phyloP scores from a whole-genome alignment of 2,797 vertebrate genomes.

The Chelon labrosus region DNA sequence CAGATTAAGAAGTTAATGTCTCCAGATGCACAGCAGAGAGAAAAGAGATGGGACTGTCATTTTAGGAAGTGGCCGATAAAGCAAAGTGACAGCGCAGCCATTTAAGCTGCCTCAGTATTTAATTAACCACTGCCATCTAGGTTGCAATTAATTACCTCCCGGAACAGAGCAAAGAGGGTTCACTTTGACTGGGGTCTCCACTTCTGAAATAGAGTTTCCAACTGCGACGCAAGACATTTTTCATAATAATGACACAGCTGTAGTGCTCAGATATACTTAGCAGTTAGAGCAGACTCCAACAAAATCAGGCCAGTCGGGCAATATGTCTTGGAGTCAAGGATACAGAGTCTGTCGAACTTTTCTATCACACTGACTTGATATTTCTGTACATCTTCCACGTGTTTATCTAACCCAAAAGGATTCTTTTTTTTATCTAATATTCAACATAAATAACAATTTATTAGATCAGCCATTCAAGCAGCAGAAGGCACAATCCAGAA shows the following conservation, averaged over 20 bases:
- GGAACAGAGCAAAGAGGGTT: constrained; percentile 37
- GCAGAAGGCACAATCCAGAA: too few species aligned
- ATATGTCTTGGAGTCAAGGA: constrained; percentile 17
- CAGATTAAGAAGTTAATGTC: constrained; percentile 24
- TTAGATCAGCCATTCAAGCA: too few species aligned
- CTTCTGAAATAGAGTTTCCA: constrained; percentile 43
- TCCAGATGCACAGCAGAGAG: constrained; percentile 33
- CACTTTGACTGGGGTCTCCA: constrained; percentile 36
- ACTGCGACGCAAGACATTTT: constrained; percentile 1
- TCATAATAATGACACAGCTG: constrained; percentile 29
- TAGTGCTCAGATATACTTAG: constrained; percentile 27
- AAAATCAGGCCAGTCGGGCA: constrained; percentile 28
- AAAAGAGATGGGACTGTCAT: constrained; percentile 55
- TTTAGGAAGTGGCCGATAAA: constrained; percentile 58
- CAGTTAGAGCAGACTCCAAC: constrained; percentile 6
- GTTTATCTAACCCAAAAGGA: too few species aligned
- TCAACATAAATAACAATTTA: too few species aligned
- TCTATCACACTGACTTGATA: not conserved
- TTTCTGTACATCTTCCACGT: too few species aligned
- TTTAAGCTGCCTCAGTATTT: constrained; percentile 74
- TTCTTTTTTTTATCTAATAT: too few species aligned
- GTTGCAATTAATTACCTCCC: constrained; percentile 71
- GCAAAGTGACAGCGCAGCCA: constrained; percentile 41
- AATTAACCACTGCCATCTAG: constrained; percentile 70
- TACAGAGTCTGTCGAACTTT: not conserved